Evolutionary conservation across 1,140 invertebrate genomes (phyloP), one percentile per base, ranked within the genome.

Genomic region (Drosophila arizonae): DNA sequence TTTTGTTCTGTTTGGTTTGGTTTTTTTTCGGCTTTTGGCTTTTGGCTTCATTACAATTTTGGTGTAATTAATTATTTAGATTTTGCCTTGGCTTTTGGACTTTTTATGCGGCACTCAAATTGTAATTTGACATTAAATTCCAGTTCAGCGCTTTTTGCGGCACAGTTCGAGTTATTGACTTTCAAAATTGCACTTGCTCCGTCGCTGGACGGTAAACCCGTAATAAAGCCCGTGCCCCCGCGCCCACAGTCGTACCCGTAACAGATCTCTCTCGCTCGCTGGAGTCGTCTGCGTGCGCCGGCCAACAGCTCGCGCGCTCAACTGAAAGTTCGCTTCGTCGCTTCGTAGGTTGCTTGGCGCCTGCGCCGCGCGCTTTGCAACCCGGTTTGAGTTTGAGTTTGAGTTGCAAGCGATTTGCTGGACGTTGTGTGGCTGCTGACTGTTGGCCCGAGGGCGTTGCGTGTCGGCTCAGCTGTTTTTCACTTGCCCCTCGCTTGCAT

Each of bases 401-500:
- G 54, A 52, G 51, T 50, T 48, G 17, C 5, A 15, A 66, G 65
- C 26, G 11, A 0, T 6, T 8, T 26, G 24, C 10, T 52, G 21
- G 21, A 24, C 2, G 24, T 2, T 33, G 33, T 17, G 1, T 33
- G 33, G 8, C 9, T 33, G 33, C 6, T 52, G 24, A n/a, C n/a
- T 3, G 51, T 30, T 30, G 36, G 36, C 54, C 36, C 54, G 43
- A 33, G 33, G 43, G 43, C 24, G 52, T 86, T 65, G 82, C 82
- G 72, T 82, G 79, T 87, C 81, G 81, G 81, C 81, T 86, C 81
- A 86, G 81, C 81, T 86, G 81, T 87, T 78, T 77, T 74, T 86
- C 60, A 39, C 36, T 39, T 39, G 36, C 1, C 73, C 67, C 39
- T 15, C 5, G n/a, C 28, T 62, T 58, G 79, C 79, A 78, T 67